phyloP scores from a whole-genome alignment of 2,113 vertebrate genomes.

The Vidua chalybeata region DNA sequence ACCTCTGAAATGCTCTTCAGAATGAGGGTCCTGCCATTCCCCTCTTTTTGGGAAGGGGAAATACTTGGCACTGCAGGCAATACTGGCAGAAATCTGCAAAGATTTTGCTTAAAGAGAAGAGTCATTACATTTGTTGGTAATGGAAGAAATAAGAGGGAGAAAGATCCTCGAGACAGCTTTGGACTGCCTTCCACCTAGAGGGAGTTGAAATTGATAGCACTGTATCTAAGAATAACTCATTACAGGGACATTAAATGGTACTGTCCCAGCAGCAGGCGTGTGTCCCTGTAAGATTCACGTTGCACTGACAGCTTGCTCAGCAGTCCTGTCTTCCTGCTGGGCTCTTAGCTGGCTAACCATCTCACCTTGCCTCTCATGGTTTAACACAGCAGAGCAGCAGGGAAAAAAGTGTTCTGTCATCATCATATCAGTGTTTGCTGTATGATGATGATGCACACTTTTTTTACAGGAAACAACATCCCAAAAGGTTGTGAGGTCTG shows the following conservation, averaged over 20 bases:
- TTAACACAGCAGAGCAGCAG: neutral
- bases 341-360: neutral
- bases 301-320: neutral
- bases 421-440: accelerated
- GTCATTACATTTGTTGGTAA: accelerated
- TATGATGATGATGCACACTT: neutral
- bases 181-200: neutral
- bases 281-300: neutral
- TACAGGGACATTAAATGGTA: neutral
- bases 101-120: neutral
- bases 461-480: accelerated
- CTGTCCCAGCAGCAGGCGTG: accelerated
- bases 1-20: neutral
- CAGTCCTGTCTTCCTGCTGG: too few species aligned
- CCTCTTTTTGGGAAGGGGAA: neutral
- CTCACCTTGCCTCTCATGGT: neutral
- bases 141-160: neutral
- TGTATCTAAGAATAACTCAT: neutral
- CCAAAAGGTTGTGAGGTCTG: neutral
- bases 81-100: neutral
- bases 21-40: neutral
- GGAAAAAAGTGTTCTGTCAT: neutral
- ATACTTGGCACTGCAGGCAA: neutral
- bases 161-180: accelerated
- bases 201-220: neutral